Percentiles rank a stretch among this genome's conserved stretches.
phyloP scores from a whole-genome alignment of 2,797 vertebrate genomes.

The Anabas testudineus region DNA sequence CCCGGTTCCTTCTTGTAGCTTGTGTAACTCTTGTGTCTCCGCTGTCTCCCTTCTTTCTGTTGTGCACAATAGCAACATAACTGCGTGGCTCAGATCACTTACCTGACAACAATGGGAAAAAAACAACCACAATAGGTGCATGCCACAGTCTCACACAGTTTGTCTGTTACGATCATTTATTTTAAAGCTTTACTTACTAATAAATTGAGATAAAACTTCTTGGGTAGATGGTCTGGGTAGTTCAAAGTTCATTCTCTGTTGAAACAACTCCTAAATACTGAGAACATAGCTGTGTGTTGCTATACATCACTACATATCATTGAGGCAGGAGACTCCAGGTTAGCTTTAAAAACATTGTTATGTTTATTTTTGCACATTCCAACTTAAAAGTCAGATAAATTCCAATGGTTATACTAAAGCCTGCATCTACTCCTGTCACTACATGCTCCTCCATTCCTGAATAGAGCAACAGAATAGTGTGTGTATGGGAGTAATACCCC shows the following conservation, averaged over 20 bases:
- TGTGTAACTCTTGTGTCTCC: conserved; percentile 38
- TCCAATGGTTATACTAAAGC: conserved; percentile 11
- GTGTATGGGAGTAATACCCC: conserved; percentile 46
- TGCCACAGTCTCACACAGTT: too few relatives aligned
- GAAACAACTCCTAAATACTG: not conserved
- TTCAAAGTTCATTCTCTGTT: not conserved
- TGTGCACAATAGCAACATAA: conserved; percentile 41
- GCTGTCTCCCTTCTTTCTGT: conserved; percentile 62
- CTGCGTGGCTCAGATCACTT: conserved; percentile 33
- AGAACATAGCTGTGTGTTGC: not conserved
- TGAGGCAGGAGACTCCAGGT: not conserved
- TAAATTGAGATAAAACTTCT: not conserved
- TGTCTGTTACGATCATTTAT: too few relatives aligned
- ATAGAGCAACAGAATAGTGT: conserved; percentile 3
- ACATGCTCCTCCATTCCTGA: conserved; percentile 12
- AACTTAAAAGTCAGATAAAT: not conserved
- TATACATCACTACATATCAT: not conserved
- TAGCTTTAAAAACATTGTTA: not conserved
- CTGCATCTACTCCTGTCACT: conserved; percentile 23
- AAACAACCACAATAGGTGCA: not conserved
- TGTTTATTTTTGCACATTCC: conserved; percentile 7
- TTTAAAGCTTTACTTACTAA: not conserved
- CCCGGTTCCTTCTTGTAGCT: conserved; percentile 58
- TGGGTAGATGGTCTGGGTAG: not conserved
- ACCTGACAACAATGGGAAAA: conserved; percentile 25